A percentile compares a stretch with the other conserved stretches of the same genome.
Evolutionary conservation across 2,888 invertebrate genomes (phyloP).

Genomic region (Tenthredo amoena): DNA sequence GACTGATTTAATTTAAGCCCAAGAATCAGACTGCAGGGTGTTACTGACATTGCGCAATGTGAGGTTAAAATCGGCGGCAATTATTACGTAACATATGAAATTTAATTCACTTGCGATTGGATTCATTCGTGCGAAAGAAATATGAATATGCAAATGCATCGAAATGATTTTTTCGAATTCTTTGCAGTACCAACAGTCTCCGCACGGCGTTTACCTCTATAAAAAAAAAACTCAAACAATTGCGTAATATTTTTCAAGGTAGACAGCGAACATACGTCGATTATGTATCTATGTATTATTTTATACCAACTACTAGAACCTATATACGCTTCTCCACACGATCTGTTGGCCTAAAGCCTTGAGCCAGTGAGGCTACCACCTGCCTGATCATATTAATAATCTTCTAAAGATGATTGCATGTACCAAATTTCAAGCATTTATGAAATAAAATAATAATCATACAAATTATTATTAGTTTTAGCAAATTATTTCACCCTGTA

Average conservation of each 20-base stretch:
- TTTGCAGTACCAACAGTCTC: not conserved
- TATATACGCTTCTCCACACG: not conserved
- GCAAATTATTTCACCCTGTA: not conserved
- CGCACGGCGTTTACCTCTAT: constrained; percentile 8
- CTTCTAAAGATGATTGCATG: not conserved
- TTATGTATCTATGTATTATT: constrained; percentile 7
- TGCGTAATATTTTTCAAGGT: constrained; percentile 39
- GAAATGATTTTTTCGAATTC: not conserved
- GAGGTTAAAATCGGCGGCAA: too few relatives aligned
- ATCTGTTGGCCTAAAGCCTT: constrained; percentile 10
- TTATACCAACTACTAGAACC: not conserved
- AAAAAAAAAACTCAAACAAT: not conserved
- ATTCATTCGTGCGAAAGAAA: not conserved
- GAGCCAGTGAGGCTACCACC: constrained; percentile 16
- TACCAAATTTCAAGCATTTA: not conserved
- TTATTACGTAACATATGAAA: too few relatives aligned
- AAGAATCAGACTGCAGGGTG: not conserved
- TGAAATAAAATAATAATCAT: not conserved
- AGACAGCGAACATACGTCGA: not conserved
- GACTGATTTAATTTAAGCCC: not conserved
- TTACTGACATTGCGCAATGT: too few relatives aligned
- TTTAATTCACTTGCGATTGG: too few relatives aligned
- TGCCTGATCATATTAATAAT: not conserved
- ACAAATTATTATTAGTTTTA: not conserved
- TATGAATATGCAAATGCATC: too few relatives aligned